Evolutionary conservation across 23 tunicate species (phyloP), one percentile per base, ranked within the genome.

Genomic region (Corella eumyota): DNA sequence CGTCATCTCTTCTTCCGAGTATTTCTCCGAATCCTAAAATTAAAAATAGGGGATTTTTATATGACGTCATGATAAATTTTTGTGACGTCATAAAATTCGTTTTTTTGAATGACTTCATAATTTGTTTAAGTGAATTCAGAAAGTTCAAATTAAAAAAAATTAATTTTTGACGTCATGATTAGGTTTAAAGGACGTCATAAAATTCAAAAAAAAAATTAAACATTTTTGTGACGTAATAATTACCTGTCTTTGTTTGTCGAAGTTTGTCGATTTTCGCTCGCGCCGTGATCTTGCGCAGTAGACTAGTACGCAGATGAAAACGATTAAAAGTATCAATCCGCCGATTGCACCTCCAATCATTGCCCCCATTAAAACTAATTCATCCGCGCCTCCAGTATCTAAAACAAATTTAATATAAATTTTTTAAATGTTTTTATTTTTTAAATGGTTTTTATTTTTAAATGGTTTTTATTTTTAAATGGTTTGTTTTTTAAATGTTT

Each of bases 221-320:
- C n/a, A n/a, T n/a, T n/a, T n/a, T n/a, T n/a, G n/a, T n/a, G n/a
- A n/a, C n/a, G n/a, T n/a, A n/a, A n/a, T n/a, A n/a, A n/a, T n/a
- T n/a, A n/a, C 23, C 23, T 19, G 57, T n/a, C 28, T 20, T 22
- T 46, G 45, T 56, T 64, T 60, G 36, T 64, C 77, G 68, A 78
- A 78, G 40, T 77, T 88, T 9, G 81, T 88, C 32, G 96, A 72
- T 51, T 88, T 79, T 62, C 52, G 74, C 32, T 73, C 77, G 34
- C 77, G 60, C 40, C 58, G 65, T 1, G 65, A 61, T 56, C 86
- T 58, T 29, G 50, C 59, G 65, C 88, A 79, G 52, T 49, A 67
- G 3, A 69, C 33, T 19, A 56, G 60, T 32, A 86, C 38, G 30
- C 79, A 6, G 20, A 77, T 0, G 25, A 73, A 1, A 0, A 72